Evolutionary conservation across 2,113 vertebrate species (phyloP).

Genomic region (Leptocoma aspasia): DNA sequence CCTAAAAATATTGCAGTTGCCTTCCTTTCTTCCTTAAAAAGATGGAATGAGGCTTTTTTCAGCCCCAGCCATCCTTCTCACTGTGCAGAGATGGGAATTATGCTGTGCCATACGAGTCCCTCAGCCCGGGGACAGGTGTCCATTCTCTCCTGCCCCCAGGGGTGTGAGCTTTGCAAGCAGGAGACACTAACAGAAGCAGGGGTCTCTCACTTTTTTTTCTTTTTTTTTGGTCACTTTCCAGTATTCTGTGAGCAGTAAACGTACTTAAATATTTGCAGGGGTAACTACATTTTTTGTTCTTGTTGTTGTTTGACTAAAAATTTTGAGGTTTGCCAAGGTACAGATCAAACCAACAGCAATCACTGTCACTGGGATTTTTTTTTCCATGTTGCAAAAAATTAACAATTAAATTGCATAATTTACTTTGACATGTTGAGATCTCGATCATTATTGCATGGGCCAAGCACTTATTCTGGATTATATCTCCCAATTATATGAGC

Average conservation of each 20-base stretch:
- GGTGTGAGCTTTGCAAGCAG: neutral
- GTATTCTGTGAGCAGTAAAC: neutral
- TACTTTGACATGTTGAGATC: neutral
- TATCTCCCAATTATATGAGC: neutral
- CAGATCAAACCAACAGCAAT: neutral
- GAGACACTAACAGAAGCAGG: neutral
- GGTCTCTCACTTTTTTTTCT: neutral
- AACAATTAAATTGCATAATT: neutral
- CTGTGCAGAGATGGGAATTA: rapidly evolving
- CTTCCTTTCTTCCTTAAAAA: neutral
- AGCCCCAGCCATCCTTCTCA: neutral
- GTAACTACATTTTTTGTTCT: neutral
- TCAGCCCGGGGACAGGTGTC: neutral
- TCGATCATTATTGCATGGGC: neutral
- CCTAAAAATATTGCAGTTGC: neutral
- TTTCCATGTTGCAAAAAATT: neutral
- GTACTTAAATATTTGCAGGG: neutral
- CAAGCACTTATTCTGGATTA: neutral
- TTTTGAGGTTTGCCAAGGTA: neutral
- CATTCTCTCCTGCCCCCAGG: neutral
- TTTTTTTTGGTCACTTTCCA: neutral
- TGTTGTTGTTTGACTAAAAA: neutral
- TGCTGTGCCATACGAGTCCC: neutral
- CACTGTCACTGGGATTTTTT: neutral
- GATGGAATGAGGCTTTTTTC: neutral